Conservation (phyloP, 2,888 invertebrate genomes). For the Nebria salina region DNA sequence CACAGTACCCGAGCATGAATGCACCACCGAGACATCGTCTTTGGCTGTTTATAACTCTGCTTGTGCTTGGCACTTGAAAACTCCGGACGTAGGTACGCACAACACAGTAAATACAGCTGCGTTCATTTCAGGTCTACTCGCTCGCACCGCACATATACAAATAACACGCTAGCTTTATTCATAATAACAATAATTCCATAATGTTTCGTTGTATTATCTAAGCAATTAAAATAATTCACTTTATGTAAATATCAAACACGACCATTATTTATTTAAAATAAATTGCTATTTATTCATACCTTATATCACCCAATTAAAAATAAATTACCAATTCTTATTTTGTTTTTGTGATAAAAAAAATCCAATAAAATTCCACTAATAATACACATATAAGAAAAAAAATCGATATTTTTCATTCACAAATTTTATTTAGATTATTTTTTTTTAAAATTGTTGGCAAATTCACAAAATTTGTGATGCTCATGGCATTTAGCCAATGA, state of each 20-base stretch:
- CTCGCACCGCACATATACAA: background rate
- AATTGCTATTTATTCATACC: too few species aligned
- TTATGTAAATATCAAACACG: too few species aligned
- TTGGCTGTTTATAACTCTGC: slow-evolving; percentile 43
- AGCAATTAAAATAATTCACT: background rate
- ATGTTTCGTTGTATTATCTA: background rate
- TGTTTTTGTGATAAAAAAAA: background rate
- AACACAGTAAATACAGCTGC: slow-evolving; percentile 16
- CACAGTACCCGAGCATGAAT: slow-evolving; percentile 26
- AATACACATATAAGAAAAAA: background rate
- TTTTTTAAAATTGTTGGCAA: slow-evolving; percentile 43
- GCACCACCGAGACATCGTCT: slow-evolving; percentile 31
- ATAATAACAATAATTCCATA: too few species aligned
- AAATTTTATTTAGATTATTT: slow-evolving; percentile 20
- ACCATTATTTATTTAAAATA: too few species aligned
- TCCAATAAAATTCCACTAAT: background rate
- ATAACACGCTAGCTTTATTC: background rate
- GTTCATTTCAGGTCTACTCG: background rate
- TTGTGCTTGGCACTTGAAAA: slow-evolving; percentile 35
- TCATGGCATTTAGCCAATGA: slow-evolving; percentile 34
- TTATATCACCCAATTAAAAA: too few species aligned
- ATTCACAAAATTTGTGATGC: slow-evolving; percentile 36
- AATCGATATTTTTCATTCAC: slow-evolving; percentile 38
- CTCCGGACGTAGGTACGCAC: slow-evolving; percentile 31
- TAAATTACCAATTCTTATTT: too few species aligned